Conservation (phyloP, 2,797 vertebrate species). For the Catostomus latipinnis region DNA sequence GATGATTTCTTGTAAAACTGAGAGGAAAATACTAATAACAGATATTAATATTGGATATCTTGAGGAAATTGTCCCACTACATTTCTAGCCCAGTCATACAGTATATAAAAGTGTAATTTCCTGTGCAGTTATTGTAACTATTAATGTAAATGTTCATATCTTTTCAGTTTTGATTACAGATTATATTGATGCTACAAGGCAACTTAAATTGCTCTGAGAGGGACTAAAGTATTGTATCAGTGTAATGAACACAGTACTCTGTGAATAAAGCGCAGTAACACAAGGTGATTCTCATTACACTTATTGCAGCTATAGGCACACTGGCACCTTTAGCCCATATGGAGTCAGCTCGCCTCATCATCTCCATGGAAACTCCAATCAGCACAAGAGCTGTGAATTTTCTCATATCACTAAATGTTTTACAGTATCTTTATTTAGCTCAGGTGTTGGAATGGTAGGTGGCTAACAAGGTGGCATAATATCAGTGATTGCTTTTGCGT, state of each 20-base stretch:
- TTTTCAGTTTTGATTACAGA: conserved; percentile 15
- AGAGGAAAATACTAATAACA: conserved; percentile 11
- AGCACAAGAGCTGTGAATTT: conserved; percentile 42
- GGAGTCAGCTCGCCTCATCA: conserved; percentile 55
- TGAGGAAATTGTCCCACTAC: background rate
- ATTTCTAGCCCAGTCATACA: background rate
- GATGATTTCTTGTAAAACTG: background rate
- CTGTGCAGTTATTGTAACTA: too few relatives aligned
- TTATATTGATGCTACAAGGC: background rate
- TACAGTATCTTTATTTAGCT: background rate
- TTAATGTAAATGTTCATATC: conserved; percentile 5
- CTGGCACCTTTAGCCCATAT: conserved; percentile 23
- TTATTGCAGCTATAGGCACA: conserved; percentile 29
- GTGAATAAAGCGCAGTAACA: conserved; percentile 4
- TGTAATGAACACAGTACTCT: background rate
- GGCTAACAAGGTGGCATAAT: background rate
- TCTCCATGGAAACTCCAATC: conserved; percentile 82
- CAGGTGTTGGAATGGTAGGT: background rate
- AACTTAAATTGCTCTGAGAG: background rate
- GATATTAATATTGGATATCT: background rate
- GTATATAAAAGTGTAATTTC: background rate
- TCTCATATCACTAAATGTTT: background rate
- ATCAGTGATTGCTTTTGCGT: conserved; percentile 1
- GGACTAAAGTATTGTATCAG: background rate
- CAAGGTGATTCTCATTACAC: conserved; percentile 31